Percentiles rank a stretch among this genome's conserved stretches.
These are phyloP conservation scores for Drosophila maculinotata DNA, from an alignment of 2,888 invertebrate genomes.

Conservation along the genomic window DNA sequence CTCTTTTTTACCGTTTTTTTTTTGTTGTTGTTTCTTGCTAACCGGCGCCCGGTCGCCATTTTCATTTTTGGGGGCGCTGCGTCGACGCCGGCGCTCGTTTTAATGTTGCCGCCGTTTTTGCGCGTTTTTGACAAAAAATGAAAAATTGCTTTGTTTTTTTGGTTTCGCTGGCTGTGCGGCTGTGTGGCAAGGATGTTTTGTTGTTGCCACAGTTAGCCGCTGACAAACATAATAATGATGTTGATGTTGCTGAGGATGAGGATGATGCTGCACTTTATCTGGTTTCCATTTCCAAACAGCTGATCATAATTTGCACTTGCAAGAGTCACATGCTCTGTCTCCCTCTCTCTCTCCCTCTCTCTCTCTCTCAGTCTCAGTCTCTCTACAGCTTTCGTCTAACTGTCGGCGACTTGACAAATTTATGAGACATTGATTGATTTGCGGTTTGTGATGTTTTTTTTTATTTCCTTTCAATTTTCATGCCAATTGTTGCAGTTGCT, in stretches of 20 bases:
- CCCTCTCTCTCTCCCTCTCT: not conserved
- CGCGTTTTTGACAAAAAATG: conserved; percentile 79
- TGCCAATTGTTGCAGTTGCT: conserved; percentile 26
- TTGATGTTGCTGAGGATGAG: conserved; percentile 43
- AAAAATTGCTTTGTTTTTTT: conserved; percentile 78
- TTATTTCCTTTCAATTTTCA: conserved; percentile 28
- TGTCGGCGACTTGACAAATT: conserved; percentile 76
- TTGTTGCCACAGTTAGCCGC: conserved; percentile 22
- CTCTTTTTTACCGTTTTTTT: conserved; percentile 21
- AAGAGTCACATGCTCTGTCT: not conserved
- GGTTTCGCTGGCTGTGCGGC: conserved; percentile 49
- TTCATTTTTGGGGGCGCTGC: conserved; percentile 50
- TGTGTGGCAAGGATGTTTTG: conserved; percentile 34
- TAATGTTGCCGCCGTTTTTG: conserved; percentile 72
- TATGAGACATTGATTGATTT: conserved; percentile 82
- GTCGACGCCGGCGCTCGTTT: conserved; percentile 57
- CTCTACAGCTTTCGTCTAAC: conserved; percentile 52
- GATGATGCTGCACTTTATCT: conserved; percentile 68
- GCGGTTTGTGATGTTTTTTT: conserved; percentile 56
- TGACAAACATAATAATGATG: conserved; percentile 44
- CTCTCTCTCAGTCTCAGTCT: too few species aligned
- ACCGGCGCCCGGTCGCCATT: conserved; percentile 66
- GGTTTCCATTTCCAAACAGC: conserved; percentile 69
- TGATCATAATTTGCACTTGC: conserved; percentile 44
- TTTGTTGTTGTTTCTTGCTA: conserved; percentile 28